A percentile compares a stretch with the other conserved stretches of the same genome.
Conservation (phyloP, 2,113 vertebrate species). For the Hippocampus zosterae region DNA sequence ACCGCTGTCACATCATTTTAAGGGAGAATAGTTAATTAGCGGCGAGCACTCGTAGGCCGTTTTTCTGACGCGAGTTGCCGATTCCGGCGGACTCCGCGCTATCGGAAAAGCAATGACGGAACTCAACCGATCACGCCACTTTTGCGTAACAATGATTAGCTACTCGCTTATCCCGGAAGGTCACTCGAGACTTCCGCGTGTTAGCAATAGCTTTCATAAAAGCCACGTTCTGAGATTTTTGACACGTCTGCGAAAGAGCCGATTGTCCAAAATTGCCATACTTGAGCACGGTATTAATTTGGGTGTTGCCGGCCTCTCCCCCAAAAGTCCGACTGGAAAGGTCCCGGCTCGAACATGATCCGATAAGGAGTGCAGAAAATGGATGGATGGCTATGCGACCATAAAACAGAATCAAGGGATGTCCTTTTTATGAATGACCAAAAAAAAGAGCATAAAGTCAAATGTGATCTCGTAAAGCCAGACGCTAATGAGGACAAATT, state of each 20-base stretch:
- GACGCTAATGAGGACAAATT: no score
- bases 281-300: neutral
- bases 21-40: constrained; percentile 14
- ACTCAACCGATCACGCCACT: neutral
- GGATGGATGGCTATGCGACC: neutral
- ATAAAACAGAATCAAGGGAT: neutral
- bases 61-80: constrained; percentile 2
- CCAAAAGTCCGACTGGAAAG: neutral
- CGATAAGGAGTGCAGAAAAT: no score
- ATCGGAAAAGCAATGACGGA: neutral
- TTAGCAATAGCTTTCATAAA: neutral
- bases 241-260: neutral
- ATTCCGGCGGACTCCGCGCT: neutral
- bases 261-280: neutral
- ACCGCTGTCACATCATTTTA: constrained; percentile 14
- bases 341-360: no score
- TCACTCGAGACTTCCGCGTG: neutral
- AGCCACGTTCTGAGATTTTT: neutral
- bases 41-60: neutral
- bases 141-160: neutral
- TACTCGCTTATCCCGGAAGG: neutral
- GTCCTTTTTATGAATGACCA: neutral
- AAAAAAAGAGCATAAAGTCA: neutral
- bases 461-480: no score
- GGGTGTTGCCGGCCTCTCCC: neutral